Percentiles rank a stretch among this genome's conserved stretches.
These are phyloP conservation scores for Ploceus nigricollis DNA, from an alignment of 2,113 vertebrate species.

Conservation along the genomic window DNA sequence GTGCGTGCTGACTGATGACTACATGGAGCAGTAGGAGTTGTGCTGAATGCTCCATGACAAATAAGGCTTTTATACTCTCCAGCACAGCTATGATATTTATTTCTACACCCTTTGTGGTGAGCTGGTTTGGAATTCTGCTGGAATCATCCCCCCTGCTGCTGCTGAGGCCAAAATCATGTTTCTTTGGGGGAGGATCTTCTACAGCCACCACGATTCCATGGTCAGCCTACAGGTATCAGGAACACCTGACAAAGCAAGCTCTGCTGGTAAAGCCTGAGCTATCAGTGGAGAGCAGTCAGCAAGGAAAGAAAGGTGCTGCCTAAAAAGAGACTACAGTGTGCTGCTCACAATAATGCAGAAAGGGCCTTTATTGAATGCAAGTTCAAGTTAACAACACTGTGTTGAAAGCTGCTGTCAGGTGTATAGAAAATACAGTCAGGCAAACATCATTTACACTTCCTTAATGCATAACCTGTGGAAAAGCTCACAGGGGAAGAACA, in stretches of 20 bases:
- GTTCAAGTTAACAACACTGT: background rate
- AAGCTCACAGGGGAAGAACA: background rate
- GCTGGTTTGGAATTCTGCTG: background rate
- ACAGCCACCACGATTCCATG: accelerated
- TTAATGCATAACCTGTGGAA: background rate
- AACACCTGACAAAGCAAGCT: background rate
- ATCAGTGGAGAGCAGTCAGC: background rate
- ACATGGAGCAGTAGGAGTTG: background rate
- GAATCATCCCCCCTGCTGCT: background rate
- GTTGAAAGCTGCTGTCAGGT: background rate
- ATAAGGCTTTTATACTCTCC: background rate
- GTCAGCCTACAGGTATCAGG: background rate
- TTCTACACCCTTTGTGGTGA: background rate
- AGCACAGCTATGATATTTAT: background rate
- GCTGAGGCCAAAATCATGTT: background rate
- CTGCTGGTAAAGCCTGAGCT: background rate
- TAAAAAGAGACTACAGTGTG: background rate
- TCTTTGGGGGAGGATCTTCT: background rate
- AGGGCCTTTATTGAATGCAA: background rate
- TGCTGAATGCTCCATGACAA: background rate
- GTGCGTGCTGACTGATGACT: background rate
- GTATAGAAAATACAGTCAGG: background rate
- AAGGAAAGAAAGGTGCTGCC: background rate
- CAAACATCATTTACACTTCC: background rate
- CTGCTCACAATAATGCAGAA: background rate